Evolutionary conservation across 2,888 invertebrate species (phyloP), one percentile per base, ranked within the genome.

Genomic region (Tricholauxania praeusta): DNA sequence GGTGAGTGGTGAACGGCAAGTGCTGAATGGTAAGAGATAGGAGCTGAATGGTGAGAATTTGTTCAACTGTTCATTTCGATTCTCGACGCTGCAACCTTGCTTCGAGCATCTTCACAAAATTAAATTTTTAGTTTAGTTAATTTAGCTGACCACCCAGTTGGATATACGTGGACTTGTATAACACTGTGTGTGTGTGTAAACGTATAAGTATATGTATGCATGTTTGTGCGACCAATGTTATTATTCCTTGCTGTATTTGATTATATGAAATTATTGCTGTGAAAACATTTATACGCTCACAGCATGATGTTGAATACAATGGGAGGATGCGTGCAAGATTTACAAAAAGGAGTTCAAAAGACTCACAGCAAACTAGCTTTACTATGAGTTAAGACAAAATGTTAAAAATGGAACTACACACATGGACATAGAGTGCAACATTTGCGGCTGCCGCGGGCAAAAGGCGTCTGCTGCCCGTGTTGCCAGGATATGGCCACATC

Each of bases 201-300:
- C 5, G 8, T 4, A 10, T 28, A 10, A 57, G 19, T 57, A 39
- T 67, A 1, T 39, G 17, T 57, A n/a, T 12, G 66, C 28, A 15
- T 66, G 28, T 53, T 17, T 66, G 39, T 62, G 17, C 32, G 22
- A 64, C 2, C 57, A 71, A 64, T 64, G 64, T 71, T 71, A 71
- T 64, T 64, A 22, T 49, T 71, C 53, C 57, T 57, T 71, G 63
- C 53, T 71, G 71, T 64, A 71, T 57, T 64, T 71, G 71, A 71
- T 71, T 67, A 67, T 67, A 51, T 55, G 47, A 67, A 67, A 67
- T 67, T 64, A 71, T 22, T 64, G 63, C 71, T 71, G 64, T 63
- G 55, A 71, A 71, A 71, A 71, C 64, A 71, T 71, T 71, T 71
- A 57, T 71, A 51, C 51, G 64, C 63, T 60, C 64, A 14, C 69